Evolutionary conservation across 2,888 invertebrate species (phyloP).

Genomic region (Aleiodes alternator): DNA sequence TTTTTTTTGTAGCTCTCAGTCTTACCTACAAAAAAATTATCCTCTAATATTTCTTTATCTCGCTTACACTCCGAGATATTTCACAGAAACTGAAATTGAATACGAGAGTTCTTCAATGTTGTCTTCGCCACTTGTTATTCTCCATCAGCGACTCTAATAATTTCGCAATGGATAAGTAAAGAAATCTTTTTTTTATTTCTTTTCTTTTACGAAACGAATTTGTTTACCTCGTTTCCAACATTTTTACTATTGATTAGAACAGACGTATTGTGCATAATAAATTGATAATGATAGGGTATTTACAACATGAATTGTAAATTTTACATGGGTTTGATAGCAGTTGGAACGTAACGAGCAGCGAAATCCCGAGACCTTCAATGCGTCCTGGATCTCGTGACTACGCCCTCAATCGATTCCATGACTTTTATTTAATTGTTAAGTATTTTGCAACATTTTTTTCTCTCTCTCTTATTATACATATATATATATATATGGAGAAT

Average conservation of each 20-base stretch:
- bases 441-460: background rate
- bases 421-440: slow-evolving; percentile 11
- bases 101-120: too few species aligned
- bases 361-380: slow-evolving; percentile 24
- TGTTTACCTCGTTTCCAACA: too few species aligned
- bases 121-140: too few species aligned
- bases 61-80: too few species aligned
- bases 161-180: too few species aligned
- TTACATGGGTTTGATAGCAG: slow-evolving; percentile 5
- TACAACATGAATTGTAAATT: slow-evolving; percentile 4
- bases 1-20: too few species aligned
- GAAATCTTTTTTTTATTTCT: too few species aligned
- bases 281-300: slow-evolving; percentile 18
- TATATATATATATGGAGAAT: background rate
- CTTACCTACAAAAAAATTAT: too few species aligned
- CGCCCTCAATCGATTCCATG: slow-evolving; percentile 30
- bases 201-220: too few species aligned
- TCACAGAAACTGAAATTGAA: too few species aligned
- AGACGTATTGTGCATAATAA: background rate
- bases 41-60: too few species aligned
- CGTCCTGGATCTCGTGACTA: slow-evolving; percentile 26
- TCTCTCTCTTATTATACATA: background rate
- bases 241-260: slow-evolving; percentile 10
- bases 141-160: too few species aligned
- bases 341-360: slow-evolving; percentile 11